Evolutionary conservation across 2,113 vertebrate genomes (phyloP).

Genomic region (Leptosomus discolor): DNA sequence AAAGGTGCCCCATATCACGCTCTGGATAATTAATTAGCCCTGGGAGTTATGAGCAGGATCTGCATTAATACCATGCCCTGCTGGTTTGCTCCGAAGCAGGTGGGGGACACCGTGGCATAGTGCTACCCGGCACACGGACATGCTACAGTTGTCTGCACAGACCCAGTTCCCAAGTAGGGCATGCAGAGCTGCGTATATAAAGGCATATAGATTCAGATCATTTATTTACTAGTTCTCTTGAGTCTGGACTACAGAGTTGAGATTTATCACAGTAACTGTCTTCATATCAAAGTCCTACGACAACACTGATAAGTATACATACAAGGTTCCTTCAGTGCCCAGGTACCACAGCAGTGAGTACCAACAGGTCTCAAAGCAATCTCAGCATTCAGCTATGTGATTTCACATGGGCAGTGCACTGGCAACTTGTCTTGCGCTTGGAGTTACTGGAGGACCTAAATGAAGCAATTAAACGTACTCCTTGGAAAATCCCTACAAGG

Average conservation of each 20-base stretch:
- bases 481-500: background rate
- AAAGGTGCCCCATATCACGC: background rate
- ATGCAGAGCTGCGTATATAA: fast-evolving
- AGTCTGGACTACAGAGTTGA: background rate
- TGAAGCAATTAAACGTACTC: fast-evolving
- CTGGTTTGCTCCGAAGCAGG: background rate
- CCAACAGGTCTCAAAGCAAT: fast-evolving
- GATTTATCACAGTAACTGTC: background rate
- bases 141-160: fast-evolving
- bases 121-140: fast-evolving
- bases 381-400: background rate
- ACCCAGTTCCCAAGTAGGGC: background rate
- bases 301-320: fast-evolving
- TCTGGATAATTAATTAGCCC: background rate
- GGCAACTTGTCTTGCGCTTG: background rate
- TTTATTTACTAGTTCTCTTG: background rate
- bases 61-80: background rate
- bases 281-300: background rate
- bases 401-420: background rate
- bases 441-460: background rate
- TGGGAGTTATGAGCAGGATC: background rate
- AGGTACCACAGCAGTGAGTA: background rate
- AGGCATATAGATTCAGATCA: background rate
- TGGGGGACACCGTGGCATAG: background rate
- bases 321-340: background rate